Base-by-base conservation (phyloP, 2,797 vertebrate genomes). In the Syngnathus rostellatus region DNA sequence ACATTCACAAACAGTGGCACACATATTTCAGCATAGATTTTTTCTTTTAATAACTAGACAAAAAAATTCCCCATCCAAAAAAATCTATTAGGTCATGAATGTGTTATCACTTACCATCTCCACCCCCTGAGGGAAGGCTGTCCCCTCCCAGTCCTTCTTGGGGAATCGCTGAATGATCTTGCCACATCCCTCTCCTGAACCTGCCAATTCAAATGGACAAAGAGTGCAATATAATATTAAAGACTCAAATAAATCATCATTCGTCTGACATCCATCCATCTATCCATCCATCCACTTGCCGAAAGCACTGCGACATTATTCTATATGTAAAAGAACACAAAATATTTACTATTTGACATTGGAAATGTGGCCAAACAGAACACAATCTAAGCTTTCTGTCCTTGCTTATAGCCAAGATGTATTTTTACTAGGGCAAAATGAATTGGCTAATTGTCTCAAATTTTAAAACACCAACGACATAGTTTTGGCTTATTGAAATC, bases 131-230 rank as follows among this genome's bases (percentile, higher is more conserved):
- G 96, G 97, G 82, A 99, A 99, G 50, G 95, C 95, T 8, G 97
- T 98, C 69, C 96, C 95, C 69, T 94, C 94, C 95, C 97, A 96
- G 86, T 99, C 97, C 71, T 92, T 95, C 85, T 93, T 94, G 68
- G 97, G 97, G 87, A 96, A 99, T 73, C 96, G 92, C 68, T 98
- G 97, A 84, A 99, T 94, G 86, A 98, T 99, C 90, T 95, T 99
- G 69, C 97, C 97, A 79, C 94, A 93, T 85, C 96, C 95, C 71
- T 96, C 95, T 68, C 92, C 93, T 83, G 94, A 91, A 68, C 90
- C 97, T 89, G 76, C 77, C 79, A 80, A 40, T 43, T 72, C 64
- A 71, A 61, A 10, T 73, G 14, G 31, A 61, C 10, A 46, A 46
- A 58, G 19, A 65, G 31, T 2, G 16, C 3, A 11, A 37, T 12